Evolutionary conservation across 2,113 vertebrate species (phyloP), one percentile per base, ranked within the genome.

Genomic region (Actinemys pallida): DNA sequence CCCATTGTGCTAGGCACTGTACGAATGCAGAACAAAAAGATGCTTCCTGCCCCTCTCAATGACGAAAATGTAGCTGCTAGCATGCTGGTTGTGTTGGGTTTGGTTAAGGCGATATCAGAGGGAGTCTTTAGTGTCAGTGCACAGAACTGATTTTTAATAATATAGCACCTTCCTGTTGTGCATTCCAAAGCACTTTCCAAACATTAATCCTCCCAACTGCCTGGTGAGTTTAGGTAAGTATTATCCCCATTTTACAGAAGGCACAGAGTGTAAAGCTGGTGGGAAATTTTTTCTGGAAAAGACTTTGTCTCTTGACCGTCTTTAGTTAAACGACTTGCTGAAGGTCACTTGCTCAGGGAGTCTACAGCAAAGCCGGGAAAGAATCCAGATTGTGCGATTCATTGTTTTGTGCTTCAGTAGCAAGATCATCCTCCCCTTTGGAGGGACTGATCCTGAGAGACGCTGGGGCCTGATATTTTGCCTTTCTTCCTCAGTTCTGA

Each of bases 351-450:
- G 16, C 54, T 7, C 1, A 9, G 19, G 14, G 69, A 76, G 25
- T 42, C 45, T 72, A 47, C 31, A 47, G 13, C 25, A 75, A 59
- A 75, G 31, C 29, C 29, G 49, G 79, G 22, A 81, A 5, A 81
- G 81, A 85, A 56, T 49, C 42, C 4, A 42, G 13, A 72, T 90
- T 86, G 29, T 62, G n/a, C 49, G 16, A 69, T 56, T 81, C n/a
- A 50, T 13, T 27, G 22, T 29, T 42, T 22, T 25, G 47, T n/a
- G 7, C 6, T 59, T 0, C 82, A 83, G 84, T 49, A 90, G 59
- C 72, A 4, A 62, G 0, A 0, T 59, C 16, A 10, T 9, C 1
- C 3, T 1, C 8, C 2, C 24, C 42, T 45, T 83, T 39, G 27
- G 47, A 2, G 87, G 4, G 82, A 52, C 3, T 65, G 49, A 13